Evolutionary conservation across 2,113 vertebrate genomes (phyloP).

Genomic region (Gorilla gorilla): DNA sequence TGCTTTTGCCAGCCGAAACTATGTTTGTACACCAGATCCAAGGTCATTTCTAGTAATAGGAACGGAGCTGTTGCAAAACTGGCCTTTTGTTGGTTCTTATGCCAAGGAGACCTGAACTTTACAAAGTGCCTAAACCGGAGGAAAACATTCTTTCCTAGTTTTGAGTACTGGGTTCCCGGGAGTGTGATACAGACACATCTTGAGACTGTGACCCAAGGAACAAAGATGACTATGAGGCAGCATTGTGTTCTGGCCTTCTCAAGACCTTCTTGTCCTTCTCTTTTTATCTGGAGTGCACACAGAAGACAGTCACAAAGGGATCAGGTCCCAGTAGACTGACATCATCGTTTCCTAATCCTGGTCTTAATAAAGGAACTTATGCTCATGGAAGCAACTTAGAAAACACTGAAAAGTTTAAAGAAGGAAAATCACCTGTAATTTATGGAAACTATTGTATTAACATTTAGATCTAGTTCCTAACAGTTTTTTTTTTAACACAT

Average conservation of each 20-base stretch:
- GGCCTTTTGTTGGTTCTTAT: not conserved
- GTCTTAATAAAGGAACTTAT: not conserved
- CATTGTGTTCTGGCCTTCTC: not conserved
- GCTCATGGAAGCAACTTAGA: not conserved
- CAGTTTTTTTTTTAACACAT: no score
- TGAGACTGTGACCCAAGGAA: not conserved
- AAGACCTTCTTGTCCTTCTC: no score
- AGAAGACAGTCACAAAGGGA: not conserved
- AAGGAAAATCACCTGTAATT: not conserved
- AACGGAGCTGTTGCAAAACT: not conserved
- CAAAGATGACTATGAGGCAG: not conserved
- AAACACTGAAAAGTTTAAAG: not conserved
- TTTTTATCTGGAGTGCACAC: not conserved
- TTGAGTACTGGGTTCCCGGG: fast-evolving
- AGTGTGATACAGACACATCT: not conserved
- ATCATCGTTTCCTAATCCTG: not conserved
- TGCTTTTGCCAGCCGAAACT: not conserved
- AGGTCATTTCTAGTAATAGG: not conserved
- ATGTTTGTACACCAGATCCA: not conserved
- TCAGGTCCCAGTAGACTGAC: not conserved
- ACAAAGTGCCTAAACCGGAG: not conserved
- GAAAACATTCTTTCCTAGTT: not conserved
- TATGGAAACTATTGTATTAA: not conserved
- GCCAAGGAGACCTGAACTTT: not conserved
- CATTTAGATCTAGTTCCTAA: not conserved